A percentile compares a stretch with the other conserved stretches of the same genome.
These are phyloP conservation scores for Brachyhypopomus gauderio DNA, from an alignment of 2,113 vertebrate genomes.

Conservation along the genomic window DNA sequence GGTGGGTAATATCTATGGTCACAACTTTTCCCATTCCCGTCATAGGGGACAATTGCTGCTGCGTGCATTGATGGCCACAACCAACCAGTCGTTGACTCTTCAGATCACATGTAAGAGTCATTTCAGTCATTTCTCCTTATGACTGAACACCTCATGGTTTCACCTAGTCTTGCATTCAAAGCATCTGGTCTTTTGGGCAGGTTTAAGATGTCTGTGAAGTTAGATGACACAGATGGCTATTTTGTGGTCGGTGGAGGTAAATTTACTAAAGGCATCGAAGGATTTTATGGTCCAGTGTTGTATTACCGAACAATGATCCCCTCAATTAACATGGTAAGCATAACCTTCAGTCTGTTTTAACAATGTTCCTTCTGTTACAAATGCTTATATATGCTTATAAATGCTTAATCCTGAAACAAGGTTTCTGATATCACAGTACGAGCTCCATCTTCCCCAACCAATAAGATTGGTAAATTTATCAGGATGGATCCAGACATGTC, in stretches of 20 bases:
- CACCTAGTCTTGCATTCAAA: not conserved
- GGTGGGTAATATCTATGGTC: too few relatives aligned
- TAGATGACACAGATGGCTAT: constrained; percentile 76
- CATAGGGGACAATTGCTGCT: constrained; percentile 67
- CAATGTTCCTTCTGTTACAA: too few relatives aligned
- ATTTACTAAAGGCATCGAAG: constrained; percentile 66
- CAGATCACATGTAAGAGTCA: constrained; percentile 66
- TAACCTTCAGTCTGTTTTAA: not conserved
- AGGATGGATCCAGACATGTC: constrained; percentile 70
- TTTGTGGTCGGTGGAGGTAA: constrained; percentile 77
- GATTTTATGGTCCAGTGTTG: constrained; percentile 74
- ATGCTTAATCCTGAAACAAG: not conserved
- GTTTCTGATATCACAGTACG: constrained; percentile 58
- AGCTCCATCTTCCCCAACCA: constrained; percentile 61
- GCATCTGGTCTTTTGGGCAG: constrained; percentile 58
- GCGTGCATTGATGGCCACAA: constrained; percentile 55
- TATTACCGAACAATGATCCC: constrained; percentile 68
- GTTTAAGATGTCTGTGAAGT: constrained; percentile 40
- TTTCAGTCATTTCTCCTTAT: too few relatives aligned
- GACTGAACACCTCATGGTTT: not conserved
- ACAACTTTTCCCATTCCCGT: not conserved
- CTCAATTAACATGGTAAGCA: constrained; percentile 57
- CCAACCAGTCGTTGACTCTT: constrained; percentile 27
- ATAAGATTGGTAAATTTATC: constrained; percentile 64
- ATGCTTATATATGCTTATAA: too few relatives aligned